These are phyloP conservation scores for Lycaena phlaeas DNA, from an alignment of 2,888 invertebrate species.

Conservation along the genomic window DNA sequence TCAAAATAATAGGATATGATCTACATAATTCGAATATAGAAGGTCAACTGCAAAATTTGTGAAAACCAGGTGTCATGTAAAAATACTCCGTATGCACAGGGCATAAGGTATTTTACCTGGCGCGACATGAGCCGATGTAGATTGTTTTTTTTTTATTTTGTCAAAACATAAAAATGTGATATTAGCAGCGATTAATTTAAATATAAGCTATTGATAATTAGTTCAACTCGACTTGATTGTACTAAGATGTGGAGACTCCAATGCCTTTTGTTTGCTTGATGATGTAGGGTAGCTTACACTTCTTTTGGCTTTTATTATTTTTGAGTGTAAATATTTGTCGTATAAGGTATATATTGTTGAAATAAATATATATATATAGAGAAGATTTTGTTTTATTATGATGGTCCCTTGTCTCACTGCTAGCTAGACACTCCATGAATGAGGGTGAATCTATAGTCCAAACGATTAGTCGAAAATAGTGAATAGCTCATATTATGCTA, in stretches of 20 bases:
- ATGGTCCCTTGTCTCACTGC: no score
- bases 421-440: no score
- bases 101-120: no score
- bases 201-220: neutral
- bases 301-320: conserved; percentile 8
- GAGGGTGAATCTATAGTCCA: no score
- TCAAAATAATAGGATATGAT: no score
- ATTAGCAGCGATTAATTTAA: conserved; percentile 6
- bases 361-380: conserved; percentile 7
- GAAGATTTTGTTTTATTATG: conserved; percentile 16
- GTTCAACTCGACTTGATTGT: neutral
- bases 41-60: no score
- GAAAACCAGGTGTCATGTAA: no score
- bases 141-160: neutral
- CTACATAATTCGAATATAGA: no score
- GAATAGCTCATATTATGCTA: no score
- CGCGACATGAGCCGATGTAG: no score
- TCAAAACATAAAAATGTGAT: conserved; percentile 6
- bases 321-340: conserved; percentile 15
- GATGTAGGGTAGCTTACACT: neutral
- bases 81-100: no score
- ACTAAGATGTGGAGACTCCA: neutral
- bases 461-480: no score
- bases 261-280: neutral
- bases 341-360: conserved; percentile 8